Conservation (phyloP, 2,888 invertebrate genomes). For the Vesta saturnalis region DNA sequence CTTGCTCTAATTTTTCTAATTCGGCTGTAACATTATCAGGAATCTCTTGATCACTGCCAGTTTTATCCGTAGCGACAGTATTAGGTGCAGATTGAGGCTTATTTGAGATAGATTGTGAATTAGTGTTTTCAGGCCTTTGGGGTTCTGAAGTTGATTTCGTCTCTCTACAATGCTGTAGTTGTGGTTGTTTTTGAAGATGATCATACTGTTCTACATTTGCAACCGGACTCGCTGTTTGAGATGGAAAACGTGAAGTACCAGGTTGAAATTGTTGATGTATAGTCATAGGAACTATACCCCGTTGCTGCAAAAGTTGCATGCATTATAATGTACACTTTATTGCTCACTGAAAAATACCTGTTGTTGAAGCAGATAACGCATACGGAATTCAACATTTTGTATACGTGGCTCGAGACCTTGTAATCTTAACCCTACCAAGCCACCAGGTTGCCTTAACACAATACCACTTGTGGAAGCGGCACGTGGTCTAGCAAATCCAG, state of each 20-base stretch:
- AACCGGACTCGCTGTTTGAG: slow-evolving; percentile 17
- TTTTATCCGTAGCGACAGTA: slow-evolving; percentile 32
- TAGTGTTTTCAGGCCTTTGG: slow-evolving; percentile 33
- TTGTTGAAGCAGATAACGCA: slow-evolving; percentile 66
- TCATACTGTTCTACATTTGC: slow-evolving; percentile 35
- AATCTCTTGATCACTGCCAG: slow-evolving; percentile 66
- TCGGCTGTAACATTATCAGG: slow-evolving; percentile 76
- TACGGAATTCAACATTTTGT: slow-evolving; percentile 66
- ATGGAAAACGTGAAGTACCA: slow-evolving; percentile 45
- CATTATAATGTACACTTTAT: background rate
- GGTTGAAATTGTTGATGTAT: slow-evolving; percentile 48
- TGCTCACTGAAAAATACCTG: slow-evolving; percentile 45
- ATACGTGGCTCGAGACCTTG: slow-evolving; percentile 61
- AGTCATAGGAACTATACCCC: slow-evolving; percentile 54
- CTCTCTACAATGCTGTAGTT: slow-evolving; percentile 26
- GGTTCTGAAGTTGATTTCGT: slow-evolving; percentile 42
- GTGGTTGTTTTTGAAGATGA: slow-evolving; percentile 33
- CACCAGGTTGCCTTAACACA: slow-evolving; percentile 52
- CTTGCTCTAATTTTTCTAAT: slow-evolving; percentile 75
- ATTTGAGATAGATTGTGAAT: slow-evolving; percentile 38
- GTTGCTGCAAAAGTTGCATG: slow-evolving; percentile 50
- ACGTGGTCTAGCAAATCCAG: slow-evolving; percentile 64
- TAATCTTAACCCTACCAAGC: slow-evolving; percentile 53
- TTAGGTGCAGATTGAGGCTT: slow-evolving; percentile 37
- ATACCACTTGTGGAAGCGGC: slow-evolving; percentile 57